A percentile compares a stretch with the other conserved stretches of the same genome.
These are phyloP conservation scores for Caradrina kadenii DNA, from an alignment of 2,888 invertebrate genomes.

Conservation along the genomic window DNA sequence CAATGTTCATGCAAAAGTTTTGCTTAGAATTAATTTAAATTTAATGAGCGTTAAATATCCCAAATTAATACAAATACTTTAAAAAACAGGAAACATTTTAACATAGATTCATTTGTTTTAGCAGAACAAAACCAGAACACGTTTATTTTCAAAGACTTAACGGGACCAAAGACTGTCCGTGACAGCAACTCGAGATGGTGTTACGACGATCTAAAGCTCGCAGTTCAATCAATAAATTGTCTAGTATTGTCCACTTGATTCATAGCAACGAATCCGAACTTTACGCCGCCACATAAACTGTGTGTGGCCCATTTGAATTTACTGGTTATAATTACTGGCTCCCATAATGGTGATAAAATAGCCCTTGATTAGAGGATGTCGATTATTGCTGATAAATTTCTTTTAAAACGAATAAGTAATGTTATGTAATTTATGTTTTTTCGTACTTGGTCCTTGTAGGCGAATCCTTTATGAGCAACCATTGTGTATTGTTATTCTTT, in stretches of 20 bases:
- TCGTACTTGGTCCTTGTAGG: neutral
- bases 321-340: conserved; percentile 58
- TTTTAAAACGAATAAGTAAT: neutral
- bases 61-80: too few relatives aligned
- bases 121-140: too few relatives aligned
- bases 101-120: too few relatives aligned
- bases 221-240: conserved; percentile 83
- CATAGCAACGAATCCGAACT: conserved; percentile 69
- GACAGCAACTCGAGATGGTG: conserved; percentile 52
- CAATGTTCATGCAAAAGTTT: too few relatives aligned
- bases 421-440: neutral
- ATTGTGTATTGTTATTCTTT: too few relatives aligned
- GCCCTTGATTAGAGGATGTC: conserved; percentile 25
- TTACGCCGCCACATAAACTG: conserved; percentile 65
- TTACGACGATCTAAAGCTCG: conserved; percentile 62
- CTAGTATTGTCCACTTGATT: conserved; percentile 79
- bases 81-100: too few relatives aligned
- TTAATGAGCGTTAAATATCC: too few relatives aligned
- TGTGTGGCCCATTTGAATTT: conserved; percentile 72
- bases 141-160: neutral
- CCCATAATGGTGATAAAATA: conserved; percentile 21
- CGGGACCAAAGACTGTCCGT: conserved; percentile 11
- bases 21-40: too few relatives aligned
- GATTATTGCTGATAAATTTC: conserved; percentile 5
- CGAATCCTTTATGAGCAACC: neutral